Conservation (phyloP, 1,140 invertebrate genomes). For the Oscheius sp. region DNA sequence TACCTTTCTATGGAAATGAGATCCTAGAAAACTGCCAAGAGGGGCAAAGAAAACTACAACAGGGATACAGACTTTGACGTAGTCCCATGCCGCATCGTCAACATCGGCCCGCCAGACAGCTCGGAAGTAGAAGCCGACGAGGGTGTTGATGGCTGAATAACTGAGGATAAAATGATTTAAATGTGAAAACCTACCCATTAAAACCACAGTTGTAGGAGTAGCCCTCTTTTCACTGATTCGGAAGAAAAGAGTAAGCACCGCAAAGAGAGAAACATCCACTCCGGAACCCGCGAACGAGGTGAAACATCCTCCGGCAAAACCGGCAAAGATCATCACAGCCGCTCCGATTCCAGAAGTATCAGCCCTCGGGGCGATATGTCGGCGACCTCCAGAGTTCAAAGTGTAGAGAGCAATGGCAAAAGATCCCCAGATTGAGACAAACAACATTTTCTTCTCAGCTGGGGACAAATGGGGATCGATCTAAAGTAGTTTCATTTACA, state of each 20-base stretch:
- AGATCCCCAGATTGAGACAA: slow-evolving; percentile 32
- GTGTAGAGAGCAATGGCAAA: slow-evolving; percentile 53
- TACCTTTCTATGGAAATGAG: slow-evolving; percentile 58
- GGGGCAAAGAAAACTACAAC: slow-evolving; percentile 45
- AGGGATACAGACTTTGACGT: slow-evolving; percentile 39
- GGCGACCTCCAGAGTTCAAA: slow-evolving; percentile 42
- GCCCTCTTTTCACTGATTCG: slow-evolving; percentile 56
- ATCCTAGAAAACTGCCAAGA: slow-evolving; percentile 51
- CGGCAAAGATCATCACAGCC: slow-evolving; percentile 42
- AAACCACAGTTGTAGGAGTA: slow-evolving; percentile 23
- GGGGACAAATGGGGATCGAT: slow-evolving; percentile 31
- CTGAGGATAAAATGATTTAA: background rate
- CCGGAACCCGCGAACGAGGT: slow-evolving; percentile 46
- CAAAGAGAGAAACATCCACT: slow-evolving; percentile 53
- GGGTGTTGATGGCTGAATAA: slow-evolving; percentile 32
- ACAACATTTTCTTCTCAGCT: slow-evolving; percentile 52
- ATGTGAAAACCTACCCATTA: slow-evolving; percentile 6
- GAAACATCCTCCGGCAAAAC: slow-evolving; percentile 47
- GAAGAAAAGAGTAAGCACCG: slow-evolving; percentile 55
- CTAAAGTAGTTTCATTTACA: background rate
- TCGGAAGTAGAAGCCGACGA: slow-evolving; percentile 45
- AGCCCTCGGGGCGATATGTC: slow-evolving; percentile 41
- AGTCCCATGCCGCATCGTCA: slow-evolving; percentile 32
- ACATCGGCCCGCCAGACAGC: slow-evolving; percentile 33
- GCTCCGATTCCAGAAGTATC: slow-evolving; percentile 32